Percentiles rank a stretch among this genome's conserved stretches.
These are phyloP conservation scores for Oophaga sylvatica DNA, from an alignment of 2,797 vertebrate genomes.

Conservation along the genomic window DNA sequence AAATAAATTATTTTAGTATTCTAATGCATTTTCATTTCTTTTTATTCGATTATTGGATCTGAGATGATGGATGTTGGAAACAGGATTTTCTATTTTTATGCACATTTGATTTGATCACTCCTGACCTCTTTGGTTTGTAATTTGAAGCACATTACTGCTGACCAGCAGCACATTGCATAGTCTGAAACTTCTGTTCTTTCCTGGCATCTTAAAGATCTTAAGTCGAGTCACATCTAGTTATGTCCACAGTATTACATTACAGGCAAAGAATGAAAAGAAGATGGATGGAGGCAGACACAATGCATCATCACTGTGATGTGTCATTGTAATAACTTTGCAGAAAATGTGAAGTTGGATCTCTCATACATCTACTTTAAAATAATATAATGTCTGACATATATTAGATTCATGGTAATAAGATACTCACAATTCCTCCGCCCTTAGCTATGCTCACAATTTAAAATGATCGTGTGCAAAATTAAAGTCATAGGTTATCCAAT, in stretches of 20 bases:
- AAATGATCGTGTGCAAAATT: slow-evolving; percentile 33
- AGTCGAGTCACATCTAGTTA: slow-evolving; percentile 57
- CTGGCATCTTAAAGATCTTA: slow-evolving; percentile 22
- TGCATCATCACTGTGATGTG: slow-evolving; percentile 54
- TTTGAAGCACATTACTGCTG: slow-evolving; percentile 14
- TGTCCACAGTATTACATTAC: slow-evolving; percentile 53
- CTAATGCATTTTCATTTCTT: not conserved
- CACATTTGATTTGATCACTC: slow-evolving; percentile 18
- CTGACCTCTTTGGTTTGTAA: not conserved
- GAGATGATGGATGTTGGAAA: not conserved
- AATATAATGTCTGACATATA: slow-evolving; percentile 51
- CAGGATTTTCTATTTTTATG: slow-evolving; percentile 1
- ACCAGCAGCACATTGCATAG: not conserved
- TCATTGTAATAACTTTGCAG: slow-evolving; percentile 55
- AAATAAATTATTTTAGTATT: slow-evolving; percentile 17
- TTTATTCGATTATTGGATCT: slow-evolving; percentile 2
- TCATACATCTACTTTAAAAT: slow-evolving; percentile 55
- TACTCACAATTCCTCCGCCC: slow-evolving; percentile 17
- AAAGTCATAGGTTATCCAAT: slow-evolving; percentile 35
- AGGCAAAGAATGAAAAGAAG: slow-evolving; percentile 23
- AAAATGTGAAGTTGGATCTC: slow-evolving; percentile 51
- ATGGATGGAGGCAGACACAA: slow-evolving; percentile 58
- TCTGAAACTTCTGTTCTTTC: slow-evolving; percentile 5
- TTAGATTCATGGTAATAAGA: slow-evolving; percentile 57
- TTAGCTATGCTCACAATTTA: slow-evolving; percentile 10